These are phyloP conservation scores for Labeo catla DNA, from an alignment of 2,113 vertebrate species.

Conservation along the genomic window DNA sequence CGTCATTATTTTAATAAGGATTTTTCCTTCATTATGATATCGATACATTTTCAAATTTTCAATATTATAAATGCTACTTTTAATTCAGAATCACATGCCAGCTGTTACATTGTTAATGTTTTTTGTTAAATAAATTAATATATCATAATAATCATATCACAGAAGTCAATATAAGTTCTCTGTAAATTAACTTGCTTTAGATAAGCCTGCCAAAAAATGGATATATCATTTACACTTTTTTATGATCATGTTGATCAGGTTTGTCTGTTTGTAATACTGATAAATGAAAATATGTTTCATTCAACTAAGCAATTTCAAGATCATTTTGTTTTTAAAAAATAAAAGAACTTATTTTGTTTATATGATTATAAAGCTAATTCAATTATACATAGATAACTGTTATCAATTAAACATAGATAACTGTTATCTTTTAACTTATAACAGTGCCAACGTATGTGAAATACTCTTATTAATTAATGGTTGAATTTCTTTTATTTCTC, in stretches of 20 bases:
- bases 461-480: too few species aligned
- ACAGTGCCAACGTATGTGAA: background rate
- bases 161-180: background rate
- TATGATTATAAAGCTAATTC: background rate
- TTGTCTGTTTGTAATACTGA: background rate
- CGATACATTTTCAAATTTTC: too few species aligned
- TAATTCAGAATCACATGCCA: too few species aligned
- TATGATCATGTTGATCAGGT: background rate
- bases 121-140: background rate
- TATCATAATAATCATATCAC: background rate
- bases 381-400: background rate
- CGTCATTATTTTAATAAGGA: too few species aligned
- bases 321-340: too few species aligned
- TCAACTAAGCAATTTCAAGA: too few species aligned
- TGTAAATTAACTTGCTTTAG: background rate
- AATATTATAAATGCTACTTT: too few species aligned
- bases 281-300: background rate
- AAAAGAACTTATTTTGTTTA: too few species aligned
- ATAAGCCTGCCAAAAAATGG: background rate
- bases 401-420: background rate
- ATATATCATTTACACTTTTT: background rate
- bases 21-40: too few species aligned
- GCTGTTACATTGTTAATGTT: background rate
- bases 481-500: conserved; percentile 23
- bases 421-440: background rate